Evolutionary conservation across 2,888 invertebrate genomes (phyloP).

Genomic region (Clostera curtula): DNA sequence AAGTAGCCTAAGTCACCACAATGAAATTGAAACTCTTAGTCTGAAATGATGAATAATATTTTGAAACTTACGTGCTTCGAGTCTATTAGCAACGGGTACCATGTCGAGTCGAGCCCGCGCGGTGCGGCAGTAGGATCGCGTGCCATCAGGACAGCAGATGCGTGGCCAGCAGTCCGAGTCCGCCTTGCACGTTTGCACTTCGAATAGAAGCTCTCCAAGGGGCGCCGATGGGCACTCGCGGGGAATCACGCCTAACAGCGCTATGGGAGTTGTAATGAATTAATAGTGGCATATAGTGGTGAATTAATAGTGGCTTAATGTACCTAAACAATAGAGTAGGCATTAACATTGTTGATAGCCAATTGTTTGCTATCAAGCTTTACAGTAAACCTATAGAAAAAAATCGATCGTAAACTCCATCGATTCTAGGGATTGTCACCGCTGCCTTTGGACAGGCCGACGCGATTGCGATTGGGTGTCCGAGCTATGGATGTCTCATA

Average conservation of each 20-base stretch:
- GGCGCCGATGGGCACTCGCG: slow-evolving; percentile 81
- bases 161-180: slow-evolving; percentile 85
- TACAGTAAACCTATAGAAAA: no score
- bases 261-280: slow-evolving; percentile 54
- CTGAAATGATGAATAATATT: neutral
- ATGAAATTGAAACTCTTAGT: neutral
- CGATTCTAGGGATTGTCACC: no score
- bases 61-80: slow-evolving; percentile 76
- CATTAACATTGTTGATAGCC: no score
- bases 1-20: neutral
- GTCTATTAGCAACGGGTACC: slow-evolving; percentile 77
- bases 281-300: no score
- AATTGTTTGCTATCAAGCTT: no score
- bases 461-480: neutral
- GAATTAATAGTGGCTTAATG: no score
- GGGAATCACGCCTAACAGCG: slow-evolving; percentile 80
- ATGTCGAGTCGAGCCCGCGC: slow-evolving; percentile 79
- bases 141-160: slow-evolving; percentile 83
- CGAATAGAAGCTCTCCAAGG: slow-evolving; percentile 81
- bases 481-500: neutral
- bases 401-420: no score
- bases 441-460: no score
- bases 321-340: no score
- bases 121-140: slow-evolving; percentile 81
- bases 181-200: slow-evolving; percentile 78